Base-by-base conservation (phyloP, 2,797 vertebrate genomes). In the Atherinosoma microstoma region DNA sequence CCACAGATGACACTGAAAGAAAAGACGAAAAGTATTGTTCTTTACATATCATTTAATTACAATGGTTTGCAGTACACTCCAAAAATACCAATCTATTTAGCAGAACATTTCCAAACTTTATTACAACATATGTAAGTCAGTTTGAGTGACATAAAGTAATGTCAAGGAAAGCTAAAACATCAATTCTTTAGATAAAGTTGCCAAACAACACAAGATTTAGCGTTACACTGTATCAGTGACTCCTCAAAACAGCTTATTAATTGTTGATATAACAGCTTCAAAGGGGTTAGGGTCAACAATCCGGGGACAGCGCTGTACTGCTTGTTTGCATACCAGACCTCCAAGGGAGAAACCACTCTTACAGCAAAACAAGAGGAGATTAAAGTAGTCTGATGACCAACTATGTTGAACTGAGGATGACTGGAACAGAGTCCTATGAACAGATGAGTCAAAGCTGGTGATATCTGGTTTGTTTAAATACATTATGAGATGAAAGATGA, bases 1-100 rank as follows among this genome's bases (percentile, higher is more conserved):
- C 77, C 84, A 73, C 80, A 76, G 59, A 72, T 6, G 30, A 62
- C 73, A 35, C 82, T 85, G 66, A 8, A 53, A 49, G 57, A 12
- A 49, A 70, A 80, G 20, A 49, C 29, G 10, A 34, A 7, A 51
- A 13, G 42, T 9, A 6, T 22, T 8, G 34, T 66, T 18, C n/a
- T 35, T 15, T 9, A 22, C n/a, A 13, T 6, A 16, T 7, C 24
- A 18, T 42, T 32, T 7, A 2, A 18, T 15, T 45, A 18, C 15
- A 53, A 15, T 18, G 2, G 1, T 15, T 30, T 57, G 3, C 15
- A 57, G 0, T 32, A 16, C 15, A 57, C 29, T 57, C 13, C 29
- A 57, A 57, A n/a, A 22, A 22, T 22, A n/a, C 9, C 0, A 1
- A 49, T n/a, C 16, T 49, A 30, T 29, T 30, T 27, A 8, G 16